These are phyloP conservation scores for Chloroceryle inda DNA, from an alignment of 2,797 vertebrate species.

Conservation along the genomic window DNA sequence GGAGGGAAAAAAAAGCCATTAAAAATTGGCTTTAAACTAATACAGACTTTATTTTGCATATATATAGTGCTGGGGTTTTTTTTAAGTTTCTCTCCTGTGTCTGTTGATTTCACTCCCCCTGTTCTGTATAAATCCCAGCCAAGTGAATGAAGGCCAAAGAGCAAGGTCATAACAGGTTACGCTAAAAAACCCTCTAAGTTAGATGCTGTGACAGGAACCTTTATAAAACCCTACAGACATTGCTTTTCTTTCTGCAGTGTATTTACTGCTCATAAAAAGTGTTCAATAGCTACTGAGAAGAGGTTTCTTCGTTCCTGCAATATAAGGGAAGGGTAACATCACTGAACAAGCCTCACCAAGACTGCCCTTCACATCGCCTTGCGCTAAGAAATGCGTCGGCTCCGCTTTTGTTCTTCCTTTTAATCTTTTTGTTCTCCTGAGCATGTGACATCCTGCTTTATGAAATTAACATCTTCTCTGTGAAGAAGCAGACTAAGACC, in stretches of 20 bases:
- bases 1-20: conserved; percentile 3
- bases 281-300: conserved; percentile 7
- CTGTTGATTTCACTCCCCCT: conserved; percentile 3
- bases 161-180: not conserved
- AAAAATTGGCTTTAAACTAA: conserved; percentile 33
- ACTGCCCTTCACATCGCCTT: not conserved
- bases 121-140: not conserved
- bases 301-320: not conserved
- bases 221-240: not conserved
- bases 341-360: not conserved
- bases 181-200: not conserved
- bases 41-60: not conserved
- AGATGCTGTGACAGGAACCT: conserved; percentile 12
- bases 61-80: no score
- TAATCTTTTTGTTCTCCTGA: not conserved
- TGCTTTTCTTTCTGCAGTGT: conserved; percentile 23
- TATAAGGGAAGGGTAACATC: not conserved
- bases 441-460: not conserved
- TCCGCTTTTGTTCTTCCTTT: not conserved
- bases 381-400: not conserved
- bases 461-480: not conserved
- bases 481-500: not conserved
- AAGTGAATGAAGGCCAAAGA: not conserved
- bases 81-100: not conserved
- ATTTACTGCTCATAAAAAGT: conserved; percentile 11